A percentile compares a stretch with the other conserved stretches of the same genome.
These are phyloP conservation scores for Atopsyche davidsoni DNA, from an alignment of 1,140 invertebrate species.

Conservation along the genomic window DNA sequence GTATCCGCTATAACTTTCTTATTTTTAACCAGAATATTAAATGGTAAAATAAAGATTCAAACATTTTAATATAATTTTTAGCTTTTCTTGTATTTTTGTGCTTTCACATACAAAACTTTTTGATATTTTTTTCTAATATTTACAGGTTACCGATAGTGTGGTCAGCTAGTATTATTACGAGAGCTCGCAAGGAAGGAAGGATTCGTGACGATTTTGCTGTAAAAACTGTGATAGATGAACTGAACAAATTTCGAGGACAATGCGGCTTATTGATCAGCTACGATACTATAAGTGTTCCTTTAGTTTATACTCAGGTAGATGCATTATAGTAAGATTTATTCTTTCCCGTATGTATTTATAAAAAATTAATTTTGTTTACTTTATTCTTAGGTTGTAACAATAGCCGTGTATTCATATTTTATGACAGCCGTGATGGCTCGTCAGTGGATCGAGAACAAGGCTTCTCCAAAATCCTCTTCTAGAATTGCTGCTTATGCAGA, in stretches of 20 bases:
- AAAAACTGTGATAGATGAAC: constrained; percentile 83
- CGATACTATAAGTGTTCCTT: constrained; percentile 85
- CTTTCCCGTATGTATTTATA: no score
- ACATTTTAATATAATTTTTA: constrained; percentile 4
- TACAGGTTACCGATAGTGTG: constrained; percentile 81
- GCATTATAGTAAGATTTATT: no score
- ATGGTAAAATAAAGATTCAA: no score
- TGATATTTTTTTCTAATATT: constrained; percentile 8
- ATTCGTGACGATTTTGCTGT: constrained; percentile 91
- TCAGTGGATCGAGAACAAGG: constrained; percentile 65
- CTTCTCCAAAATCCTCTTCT: constrained; percentile 27
- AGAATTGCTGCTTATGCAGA: constrained; percentile 39
- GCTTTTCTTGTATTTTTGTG: not conserved
- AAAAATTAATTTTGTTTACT: no score
- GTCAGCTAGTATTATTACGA: constrained; percentile 82
- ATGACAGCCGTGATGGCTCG: constrained; percentile 73
- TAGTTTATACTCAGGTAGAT: constrained; percentile 85
- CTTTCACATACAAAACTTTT: not conserved
- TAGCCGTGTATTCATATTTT: constrained; percentile 89
- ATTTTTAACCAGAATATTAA: no score
- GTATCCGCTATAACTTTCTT: no score
- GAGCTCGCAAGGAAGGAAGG: constrained; percentile 81
- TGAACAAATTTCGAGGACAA: constrained; percentile 81
- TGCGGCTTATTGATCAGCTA: constrained; percentile 78
- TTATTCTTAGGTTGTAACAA: constrained; percentile 70